Evolutionary conservation across 1,140 invertebrate species (phyloP), one percentile per base, ranked within the genome.

Genomic region (Macrobrachium nipponense): DNA sequence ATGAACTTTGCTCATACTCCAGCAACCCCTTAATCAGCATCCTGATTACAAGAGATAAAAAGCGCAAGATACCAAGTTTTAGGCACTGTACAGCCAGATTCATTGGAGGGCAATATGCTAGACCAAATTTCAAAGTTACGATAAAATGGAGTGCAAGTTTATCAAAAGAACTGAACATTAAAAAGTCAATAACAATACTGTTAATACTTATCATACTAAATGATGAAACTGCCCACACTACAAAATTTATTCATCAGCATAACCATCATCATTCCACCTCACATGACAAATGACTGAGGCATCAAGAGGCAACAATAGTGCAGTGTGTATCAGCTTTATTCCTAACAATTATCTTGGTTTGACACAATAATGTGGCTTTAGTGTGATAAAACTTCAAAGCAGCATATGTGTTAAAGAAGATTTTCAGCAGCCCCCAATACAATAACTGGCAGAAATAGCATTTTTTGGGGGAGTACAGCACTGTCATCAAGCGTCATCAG

Each of bases 401-500:
- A 81, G 80, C 66, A 51, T 60, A 51, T 72, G 51, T 23, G 51
- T 58, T 36, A 66, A 51, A 43, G 36, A 43, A 43, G 60, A 70
- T 59, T 72, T 59, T 81, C 20, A 51, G 60, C 44, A 44, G 27
- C 78, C 78, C 78, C 27, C 43, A 80, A 62, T 64, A 66, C 78
- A 80, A 80, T 36, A 66, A n/a, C 61, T 80, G 78, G 78, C 78
- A 80, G 36, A 80, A 80, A 43, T 80, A 80, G 27, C 78, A 80
- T 64, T 66, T 64, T 64, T 64, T 66, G 64, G 20, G 64, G 61
- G 78, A 80, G 36, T 66, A 80, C 60, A 66, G 61, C 77, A 79
- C 78, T 64, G 78, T 80, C 78, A 80, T 80, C 61, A 80, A 80
- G 78, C 78, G 62, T 80, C 78, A 80, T 80, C 78, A 80, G 78